These are phyloP conservation scores for Microplitis mediator DNA, from an alignment of 1,140 invertebrate species.

Conservation along the genomic window DNA sequence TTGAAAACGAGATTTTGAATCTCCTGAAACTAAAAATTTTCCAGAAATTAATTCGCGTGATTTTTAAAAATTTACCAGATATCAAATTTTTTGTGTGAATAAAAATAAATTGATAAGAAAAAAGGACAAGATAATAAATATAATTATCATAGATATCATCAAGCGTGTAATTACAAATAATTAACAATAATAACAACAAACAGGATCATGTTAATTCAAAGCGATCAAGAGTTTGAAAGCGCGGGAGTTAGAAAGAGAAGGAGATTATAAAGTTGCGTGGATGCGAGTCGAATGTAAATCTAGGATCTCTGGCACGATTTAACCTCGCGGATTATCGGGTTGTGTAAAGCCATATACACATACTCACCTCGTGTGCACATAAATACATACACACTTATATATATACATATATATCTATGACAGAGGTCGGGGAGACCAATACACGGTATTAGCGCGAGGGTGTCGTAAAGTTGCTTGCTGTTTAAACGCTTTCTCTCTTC, in stretches of 20 bases:
- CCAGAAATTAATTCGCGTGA: too few species aligned
- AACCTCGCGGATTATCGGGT: conserved; percentile 13
- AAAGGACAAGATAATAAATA: too few species aligned
- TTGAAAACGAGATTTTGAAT: too few species aligned
- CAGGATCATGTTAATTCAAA: neutral
- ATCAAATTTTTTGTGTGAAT: too few species aligned
- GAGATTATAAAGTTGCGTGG: neutral
- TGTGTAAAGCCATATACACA: conserved; percentile 15
- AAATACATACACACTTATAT: neutral
- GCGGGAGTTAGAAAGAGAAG: neutral
- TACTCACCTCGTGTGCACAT: neutral
- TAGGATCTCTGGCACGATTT: conserved; percentile 1
- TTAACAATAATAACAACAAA: neutral
- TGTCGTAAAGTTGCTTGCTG: conserved; percentile 4
- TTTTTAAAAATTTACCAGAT: too few species aligned
- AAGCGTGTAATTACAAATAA: too few species aligned
- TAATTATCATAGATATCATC: too few species aligned
- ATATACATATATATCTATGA: neutral
- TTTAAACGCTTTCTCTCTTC: neutral
- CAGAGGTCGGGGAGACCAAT: conserved; percentile 8
- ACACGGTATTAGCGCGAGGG: conserved; percentile 7
- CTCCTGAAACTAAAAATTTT: too few species aligned
- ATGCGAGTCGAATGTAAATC: conserved; percentile 12
- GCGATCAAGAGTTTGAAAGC: neutral
- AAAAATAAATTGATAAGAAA: too few species aligned